Base-by-base conservation (phyloP, 2,113 vertebrate genomes). In the Elephas maximus region DNA sequence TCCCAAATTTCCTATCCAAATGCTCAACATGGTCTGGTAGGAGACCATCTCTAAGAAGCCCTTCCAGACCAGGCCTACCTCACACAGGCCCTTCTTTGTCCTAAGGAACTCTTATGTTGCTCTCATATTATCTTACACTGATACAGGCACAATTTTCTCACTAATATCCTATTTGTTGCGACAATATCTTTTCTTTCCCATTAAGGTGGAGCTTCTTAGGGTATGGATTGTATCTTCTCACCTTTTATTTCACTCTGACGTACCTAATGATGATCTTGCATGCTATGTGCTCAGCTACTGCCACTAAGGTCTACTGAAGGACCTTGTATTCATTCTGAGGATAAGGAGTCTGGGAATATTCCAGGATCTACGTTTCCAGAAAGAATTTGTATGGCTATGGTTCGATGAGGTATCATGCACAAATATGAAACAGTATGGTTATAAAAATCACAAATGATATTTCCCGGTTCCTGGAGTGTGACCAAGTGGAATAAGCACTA, bases 131-230 rank as follows among this genome's bases (percentile, higher is more conserved):
- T 6, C 73, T 48, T 48, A 33, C 57, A 30, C 48, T 6, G 5
- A 6, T 0, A 6, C 23, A 71, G 60, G 76, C 37, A 8, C 1
- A 1, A 21, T 5, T 15, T 77, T 7, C 94, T 69, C 26, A 1
- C 12, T 1, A 1, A 7, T 1, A 4, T 6, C 10, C 14, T 45
- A 45, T 1, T 3, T 60, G 69, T 9, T 12, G 62, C 6, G 74
- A 28, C 33, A 4, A 62, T 44, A 45, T 65, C 77, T 73, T 8
- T 37, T 81, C 44, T 45, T 62, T 89, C 74, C 45, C 67, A 11
- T 4, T 1, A 20, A 41, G 53, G 4, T 6, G 2, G 33, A 45
- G 60, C 8, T 48, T 48, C 21, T 18, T 5, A 20, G 30, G n/a
- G 44, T 8, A 3, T 3, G 76, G 62, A 2, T 8, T 51, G 24